Evolutionary conservation across 2,113 vertebrate species (phyloP), one percentile per base, ranked within the genome.

Genomic region (Axis porcinus): DNA sequence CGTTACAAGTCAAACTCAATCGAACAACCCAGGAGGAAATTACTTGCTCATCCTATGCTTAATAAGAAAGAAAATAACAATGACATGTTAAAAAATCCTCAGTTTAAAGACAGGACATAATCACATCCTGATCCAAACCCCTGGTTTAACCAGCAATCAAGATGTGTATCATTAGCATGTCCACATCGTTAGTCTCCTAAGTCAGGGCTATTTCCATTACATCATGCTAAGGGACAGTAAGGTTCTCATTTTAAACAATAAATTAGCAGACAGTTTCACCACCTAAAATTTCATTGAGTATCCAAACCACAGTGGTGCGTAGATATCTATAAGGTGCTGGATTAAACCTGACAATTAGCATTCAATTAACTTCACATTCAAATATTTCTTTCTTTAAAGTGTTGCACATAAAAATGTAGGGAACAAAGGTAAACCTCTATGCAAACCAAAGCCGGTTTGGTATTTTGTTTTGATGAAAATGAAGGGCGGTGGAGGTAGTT

Each of bases 391-490:
- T 92, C 40, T 90, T 5, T 33, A 36, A 94, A 67, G 14, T 70
- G 4, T 88, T 62, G 57, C 58, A 78, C 43, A 4, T 33, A 86
- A 67, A 87, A 91, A 70, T 19, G 7, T 23, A 86, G 27, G 40
- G 17, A 87, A 79, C 55, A n/a, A n/a, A 40, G 2, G 47, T 67
- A 28, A 36, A 67, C 52, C 4, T 76, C 3, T 55, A 15, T 25
- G 64, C 28, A 82, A 95, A 95, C 43, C 55, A 94, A 96, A 97
- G 15, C 8, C 6, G 11, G 5, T 64, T 11, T 74, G 86, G 25
- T 57, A 74, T 95, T 96, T 93, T 96, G 76, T 94, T 94, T 94
- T 87, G 94, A 96, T 93, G 92, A 95, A 92, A 97, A 86, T 85
- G 55, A 95, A 97, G 78, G 67, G 36, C 6, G 28, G 74, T 64